phyloP scores from a whole-genome alignment of 2,888 invertebrate species.

The Carcina quercana region DNA sequence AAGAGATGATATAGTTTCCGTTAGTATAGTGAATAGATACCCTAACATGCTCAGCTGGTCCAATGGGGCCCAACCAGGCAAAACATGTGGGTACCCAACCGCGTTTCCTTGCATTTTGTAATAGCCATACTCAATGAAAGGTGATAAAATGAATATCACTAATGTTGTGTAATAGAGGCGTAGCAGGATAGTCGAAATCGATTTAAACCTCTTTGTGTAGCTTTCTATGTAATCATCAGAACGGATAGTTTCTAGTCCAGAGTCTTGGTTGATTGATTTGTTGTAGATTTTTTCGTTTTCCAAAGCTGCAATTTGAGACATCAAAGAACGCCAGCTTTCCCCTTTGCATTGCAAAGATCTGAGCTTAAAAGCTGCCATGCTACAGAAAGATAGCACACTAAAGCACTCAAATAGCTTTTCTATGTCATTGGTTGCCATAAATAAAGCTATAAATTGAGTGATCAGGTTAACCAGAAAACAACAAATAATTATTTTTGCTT shows the following conservation, averaged over 20 bases:
- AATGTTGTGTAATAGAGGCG: slow-evolving; percentile 38
- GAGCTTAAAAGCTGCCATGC: slow-evolving; percentile 46
- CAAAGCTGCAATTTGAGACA: slow-evolving; percentile 30
- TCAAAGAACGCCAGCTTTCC: slow-evolving; percentile 31
- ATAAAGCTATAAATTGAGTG: slow-evolving; percentile 32
- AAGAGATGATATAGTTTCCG: slow-evolving; percentile 34
- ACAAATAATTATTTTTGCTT: slow-evolving; percentile 24
- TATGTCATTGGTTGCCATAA: slow-evolving; percentile 27
- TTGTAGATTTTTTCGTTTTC: too few relatives aligned
- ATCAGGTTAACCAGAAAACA: slow-evolving; percentile 29
- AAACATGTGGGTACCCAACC: slow-evolving; percentile 36
- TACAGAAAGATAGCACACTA: slow-evolving; percentile 43
- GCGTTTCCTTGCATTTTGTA: slow-evolving; percentile 18
- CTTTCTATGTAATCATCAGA: slow-evolving; percentile 20
- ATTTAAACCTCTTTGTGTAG: slow-evolving; percentile 34
- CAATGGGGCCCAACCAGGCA: slow-evolving; percentile 46
- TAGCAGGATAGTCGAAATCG: slow-evolving; percentile 25
- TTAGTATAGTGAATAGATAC: slow-evolving; percentile 27
- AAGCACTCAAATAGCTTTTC: slow-evolving; percentile 43
- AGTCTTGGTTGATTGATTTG: too few relatives aligned
- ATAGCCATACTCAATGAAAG: slow-evolving; percentile 40
- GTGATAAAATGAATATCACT: slow-evolving; percentile 39
- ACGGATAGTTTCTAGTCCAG: slow-evolving; percentile 14
- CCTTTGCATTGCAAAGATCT: slow-evolving; percentile 27
- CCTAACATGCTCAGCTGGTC: slow-evolving; percentile 26